These are phyloP conservation scores for Merluccius polli DNA, from an alignment of 2,797 vertebrate species.

Conservation along the genomic window DNA sequence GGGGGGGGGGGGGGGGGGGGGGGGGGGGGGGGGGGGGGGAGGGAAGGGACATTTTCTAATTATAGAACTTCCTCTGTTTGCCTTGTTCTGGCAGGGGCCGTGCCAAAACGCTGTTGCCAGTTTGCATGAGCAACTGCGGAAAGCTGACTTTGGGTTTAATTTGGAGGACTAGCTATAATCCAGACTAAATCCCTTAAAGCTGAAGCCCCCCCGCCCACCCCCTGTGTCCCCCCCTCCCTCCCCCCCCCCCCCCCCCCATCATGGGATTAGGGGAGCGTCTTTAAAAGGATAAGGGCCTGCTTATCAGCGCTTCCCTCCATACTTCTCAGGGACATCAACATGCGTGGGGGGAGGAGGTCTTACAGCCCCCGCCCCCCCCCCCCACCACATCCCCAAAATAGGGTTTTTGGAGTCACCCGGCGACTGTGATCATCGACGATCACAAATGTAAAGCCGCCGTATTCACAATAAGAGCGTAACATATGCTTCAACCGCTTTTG, in stretches of 20 bases:
- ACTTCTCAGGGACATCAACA: constrained; percentile 63
- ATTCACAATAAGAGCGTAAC: constrained; percentile 47
- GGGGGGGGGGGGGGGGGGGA: constrained; percentile 14
- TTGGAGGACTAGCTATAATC: constrained; percentile 81
- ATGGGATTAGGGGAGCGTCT: constrained; percentile 76
- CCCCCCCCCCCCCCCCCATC: constrained; percentile 48
- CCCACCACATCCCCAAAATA: too few relatives aligned
- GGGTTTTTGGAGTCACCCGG: constrained; percentile 45
- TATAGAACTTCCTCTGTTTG: constrained; percentile 51
- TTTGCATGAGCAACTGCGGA: constrained; percentile 75
- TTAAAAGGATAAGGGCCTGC: constrained; percentile 78
- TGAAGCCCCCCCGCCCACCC: constrained; percentile 59
- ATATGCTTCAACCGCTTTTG: constrained; percentile 27
- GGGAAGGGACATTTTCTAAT: constrained; percentile 57
- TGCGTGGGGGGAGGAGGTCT: constrained; percentile 44
- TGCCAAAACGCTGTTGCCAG: constrained; percentile 66
- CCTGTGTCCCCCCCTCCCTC: constrained; percentile 34
- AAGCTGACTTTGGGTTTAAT: constrained; percentile 82
- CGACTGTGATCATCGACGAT: constrained; percentile 65
- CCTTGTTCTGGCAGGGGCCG: constrained; percentile 56
- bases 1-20: constrained; percentile 11
- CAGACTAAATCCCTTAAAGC: constrained; percentile 77
- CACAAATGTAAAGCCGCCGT: constrained; percentile 56
- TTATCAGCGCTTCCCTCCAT: constrained; percentile 72
- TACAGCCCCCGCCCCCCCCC: too few relatives aligned